These are phyloP conservation scores for Drosophila nr. perissopoda DNA, from an alignment of 2,888 invertebrate species.

Conservation along the genomic window DNA sequence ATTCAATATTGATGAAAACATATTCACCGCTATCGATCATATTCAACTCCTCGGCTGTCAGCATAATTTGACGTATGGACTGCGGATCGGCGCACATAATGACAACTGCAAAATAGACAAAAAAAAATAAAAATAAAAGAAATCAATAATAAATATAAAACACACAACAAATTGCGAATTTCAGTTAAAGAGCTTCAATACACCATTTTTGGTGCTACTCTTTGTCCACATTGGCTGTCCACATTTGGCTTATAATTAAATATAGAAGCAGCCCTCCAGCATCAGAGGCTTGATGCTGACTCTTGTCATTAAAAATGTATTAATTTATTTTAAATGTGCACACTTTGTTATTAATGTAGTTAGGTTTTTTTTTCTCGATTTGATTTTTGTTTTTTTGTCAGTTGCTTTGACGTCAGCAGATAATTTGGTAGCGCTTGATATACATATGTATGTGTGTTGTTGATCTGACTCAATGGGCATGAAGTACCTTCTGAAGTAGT, in stretches of 20 bases:
- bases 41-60: slow-evolving; percentile 96
- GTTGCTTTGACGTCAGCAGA: slow-evolving; percentile 63
- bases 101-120: slow-evolving; percentile 92
- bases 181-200: slow-evolving; percentile 28
- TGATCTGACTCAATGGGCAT: slow-evolving; percentile 27
- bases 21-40: slow-evolving; percentile 99
- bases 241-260: slow-evolving; percentile 27
- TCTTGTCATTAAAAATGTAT: slow-evolving; percentile 70
- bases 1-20: slow-evolving; percentile 98
- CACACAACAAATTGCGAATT: slow-evolving; percentile 13
- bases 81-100: slow-evolving; percentile 96
- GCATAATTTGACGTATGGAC: slow-evolving; percentile 95
- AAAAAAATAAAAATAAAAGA: background rate
- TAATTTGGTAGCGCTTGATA: slow-evolving; percentile 20
- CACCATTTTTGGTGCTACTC: slow-evolving; percentile 2
- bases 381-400: slow-evolving; percentile 33
- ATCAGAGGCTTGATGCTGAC: slow-evolving; percentile 6
- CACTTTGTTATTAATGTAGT: slow-evolving; percentile 15
- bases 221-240: slow-evolving; percentile 11
- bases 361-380: background rate
- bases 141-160: background rate
- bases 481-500: slow-evolving; percentile 11
- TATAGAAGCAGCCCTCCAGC: slow-evolving; percentile 26
- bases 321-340: slow-evolving; percentile 54
- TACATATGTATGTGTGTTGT: background rate